Conservation (phyloP, 2,797 vertebrate species). For the Sciurus carolinensis region DNA sequence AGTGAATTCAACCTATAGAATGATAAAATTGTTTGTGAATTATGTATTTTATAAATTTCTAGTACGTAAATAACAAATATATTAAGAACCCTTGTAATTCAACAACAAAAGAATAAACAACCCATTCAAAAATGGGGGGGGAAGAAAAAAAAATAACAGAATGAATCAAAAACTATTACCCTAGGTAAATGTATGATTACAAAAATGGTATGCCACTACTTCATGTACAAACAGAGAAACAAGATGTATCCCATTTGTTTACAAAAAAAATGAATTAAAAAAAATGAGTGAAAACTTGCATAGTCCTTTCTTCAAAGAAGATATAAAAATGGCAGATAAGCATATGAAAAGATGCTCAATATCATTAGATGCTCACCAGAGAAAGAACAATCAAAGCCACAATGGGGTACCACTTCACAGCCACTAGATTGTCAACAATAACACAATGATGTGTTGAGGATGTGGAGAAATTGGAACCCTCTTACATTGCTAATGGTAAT, state of each 20-base stretch:
- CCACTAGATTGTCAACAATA: neutral
- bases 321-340: neutral
- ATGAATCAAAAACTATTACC: too few relatives aligned
- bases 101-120: neutral
- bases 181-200: too few relatives aligned
- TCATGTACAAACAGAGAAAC: too few relatives aligned
- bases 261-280: too few relatives aligned
- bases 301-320: neutral
- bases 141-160: too few relatives aligned
- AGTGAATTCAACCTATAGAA: constrained; percentile 1
- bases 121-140: neutral
- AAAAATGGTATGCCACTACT: too few relatives aligned
- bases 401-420: neutral
- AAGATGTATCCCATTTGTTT: too few relatives aligned
- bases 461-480: neutral
- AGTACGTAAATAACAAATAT: neutral
- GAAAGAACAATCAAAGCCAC: neutral
- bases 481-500: neutral
- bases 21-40: neutral
- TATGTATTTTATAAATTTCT: neutral
- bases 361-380: neutral
- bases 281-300: neutral
- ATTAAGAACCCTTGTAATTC: neutral
- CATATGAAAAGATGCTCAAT: neutral
- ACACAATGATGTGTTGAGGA: neutral